These are phyloP conservation scores for Rhabdomys dilectus DNA, from an alignment of 2,113 vertebrate species.

Conservation along the genomic window DNA sequence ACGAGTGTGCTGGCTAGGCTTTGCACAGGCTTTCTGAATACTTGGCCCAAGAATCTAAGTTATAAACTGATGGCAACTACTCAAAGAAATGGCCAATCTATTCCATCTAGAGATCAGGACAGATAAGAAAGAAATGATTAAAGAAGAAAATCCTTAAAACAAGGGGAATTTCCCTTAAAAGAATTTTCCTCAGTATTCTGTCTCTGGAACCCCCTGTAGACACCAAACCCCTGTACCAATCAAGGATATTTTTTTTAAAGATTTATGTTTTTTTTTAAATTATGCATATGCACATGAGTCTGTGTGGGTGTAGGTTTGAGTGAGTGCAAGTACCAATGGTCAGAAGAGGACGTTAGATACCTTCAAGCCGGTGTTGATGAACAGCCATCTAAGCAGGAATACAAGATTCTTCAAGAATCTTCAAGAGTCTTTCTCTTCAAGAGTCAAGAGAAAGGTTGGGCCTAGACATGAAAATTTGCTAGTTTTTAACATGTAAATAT, in stretches of 20 bases:
- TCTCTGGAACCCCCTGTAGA: background rate
- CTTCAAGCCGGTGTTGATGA: background rate
- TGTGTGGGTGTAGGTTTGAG: too few species aligned
- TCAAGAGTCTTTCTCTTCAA: too few species aligned
- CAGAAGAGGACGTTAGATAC: background rate
- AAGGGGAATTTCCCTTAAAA: constrained; percentile 10
- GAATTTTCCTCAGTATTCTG: background rate
- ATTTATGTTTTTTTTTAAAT: background rate
- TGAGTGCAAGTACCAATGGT: background rate
- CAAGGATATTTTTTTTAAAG: background rate
- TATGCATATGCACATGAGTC: background rate
- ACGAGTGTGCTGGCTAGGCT: background rate
- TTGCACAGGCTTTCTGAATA: background rate
- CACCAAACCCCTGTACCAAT: background rate
- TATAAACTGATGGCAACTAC: background rate
- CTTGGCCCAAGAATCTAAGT: background rate
- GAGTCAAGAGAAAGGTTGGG: background rate
- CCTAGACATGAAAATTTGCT: background rate
- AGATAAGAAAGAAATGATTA: background rate
- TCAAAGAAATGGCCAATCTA: background rate
- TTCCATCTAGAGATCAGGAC: background rate
- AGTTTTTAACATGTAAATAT: background rate
- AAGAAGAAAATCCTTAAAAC: constrained; percentile 39
- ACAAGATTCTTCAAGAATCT: too few species aligned
- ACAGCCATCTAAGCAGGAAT: background rate